Evolutionary conservation across 2,888 invertebrate species (phyloP).

Genomic region (Monoplex corrugatus): DNA sequence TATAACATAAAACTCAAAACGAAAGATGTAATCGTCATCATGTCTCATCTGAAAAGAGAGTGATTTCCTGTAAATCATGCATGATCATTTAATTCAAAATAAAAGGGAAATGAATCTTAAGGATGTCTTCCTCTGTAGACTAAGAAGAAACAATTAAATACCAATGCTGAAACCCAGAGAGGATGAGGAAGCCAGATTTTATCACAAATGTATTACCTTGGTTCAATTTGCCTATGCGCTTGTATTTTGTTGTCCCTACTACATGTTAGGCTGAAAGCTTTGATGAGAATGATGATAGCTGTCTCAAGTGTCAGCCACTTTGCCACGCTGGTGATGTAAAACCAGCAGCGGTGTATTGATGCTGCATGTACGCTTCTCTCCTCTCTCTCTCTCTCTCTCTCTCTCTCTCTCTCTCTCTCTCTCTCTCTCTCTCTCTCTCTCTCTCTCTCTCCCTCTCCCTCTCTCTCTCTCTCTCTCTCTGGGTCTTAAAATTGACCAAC

Average conservation of each 20-base stretch:
- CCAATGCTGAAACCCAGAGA: not conserved
- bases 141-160: not conserved
- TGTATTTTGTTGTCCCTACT: not conserved
- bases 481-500: too few species aligned
- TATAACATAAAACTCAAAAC: too few species aligned
- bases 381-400: not conserved
- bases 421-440: not conserved
- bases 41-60: too few species aligned
- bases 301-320: too few species aligned
- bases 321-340: too few species aligned
- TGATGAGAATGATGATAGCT: not conserved
- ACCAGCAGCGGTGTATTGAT: too few species aligned
- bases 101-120: not conserved
- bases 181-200: not conserved
- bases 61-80: too few species aligned
- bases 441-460: not conserved
- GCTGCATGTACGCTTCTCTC: not conserved
- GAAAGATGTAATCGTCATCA: too few species aligned
- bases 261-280: not conserved
- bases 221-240: too few species aligned
- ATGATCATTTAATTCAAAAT: not conserved
- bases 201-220: too few species aligned
- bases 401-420: constrained; percentile 16
- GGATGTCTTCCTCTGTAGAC: too few species aligned
- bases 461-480: not conserved